Conservation (phyloP, 2,113 vertebrate species). For the Hiodon tergisus region DNA sequence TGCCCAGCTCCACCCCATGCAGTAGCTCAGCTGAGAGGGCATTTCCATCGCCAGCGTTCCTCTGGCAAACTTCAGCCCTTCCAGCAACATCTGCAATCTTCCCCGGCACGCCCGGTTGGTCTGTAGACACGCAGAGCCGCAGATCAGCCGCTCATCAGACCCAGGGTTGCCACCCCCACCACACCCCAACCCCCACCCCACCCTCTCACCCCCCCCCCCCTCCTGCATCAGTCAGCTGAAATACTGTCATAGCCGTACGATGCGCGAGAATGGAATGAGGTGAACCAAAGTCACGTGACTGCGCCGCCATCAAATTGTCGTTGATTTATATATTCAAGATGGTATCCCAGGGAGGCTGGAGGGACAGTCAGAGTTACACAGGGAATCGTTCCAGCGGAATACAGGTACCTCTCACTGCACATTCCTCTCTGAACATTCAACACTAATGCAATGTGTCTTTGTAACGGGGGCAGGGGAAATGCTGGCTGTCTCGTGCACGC, state of each 20-base stretch:
- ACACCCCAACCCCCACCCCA: no score
- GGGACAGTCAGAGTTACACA: constrained; percentile 23
- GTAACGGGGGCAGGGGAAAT: neutral
- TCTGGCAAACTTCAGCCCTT: no score
- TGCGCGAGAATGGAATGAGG: neutral
- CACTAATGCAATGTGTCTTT: neutral
- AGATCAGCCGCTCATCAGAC: neutral
- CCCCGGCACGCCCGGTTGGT: no score
- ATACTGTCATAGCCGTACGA: neutral
- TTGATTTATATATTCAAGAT: constrained; percentile 32
- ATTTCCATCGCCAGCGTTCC: no score
- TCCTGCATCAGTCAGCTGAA: no score
- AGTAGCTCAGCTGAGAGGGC: no score
- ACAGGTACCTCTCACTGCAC: constrained; percentile 28
- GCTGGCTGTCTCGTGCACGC: neutral
- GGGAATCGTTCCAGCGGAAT: constrained; percentile 25
- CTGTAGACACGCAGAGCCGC: neutral
- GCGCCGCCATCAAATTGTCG: constrained; percentile 23
- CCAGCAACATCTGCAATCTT: no score
- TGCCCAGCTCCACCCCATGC: no score
- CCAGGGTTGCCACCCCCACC: constrained; percentile 23
- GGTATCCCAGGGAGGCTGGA: constrained; percentile 27
- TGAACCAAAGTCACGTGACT: constrained; percentile 8
- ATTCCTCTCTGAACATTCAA: neutral
- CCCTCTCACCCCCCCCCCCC: no score